A percentile compares a stretch with the other conserved stretches of the same genome.
Conservation (phyloP, 2,888 invertebrate species). For the Coleophora deauratella region DNA sequence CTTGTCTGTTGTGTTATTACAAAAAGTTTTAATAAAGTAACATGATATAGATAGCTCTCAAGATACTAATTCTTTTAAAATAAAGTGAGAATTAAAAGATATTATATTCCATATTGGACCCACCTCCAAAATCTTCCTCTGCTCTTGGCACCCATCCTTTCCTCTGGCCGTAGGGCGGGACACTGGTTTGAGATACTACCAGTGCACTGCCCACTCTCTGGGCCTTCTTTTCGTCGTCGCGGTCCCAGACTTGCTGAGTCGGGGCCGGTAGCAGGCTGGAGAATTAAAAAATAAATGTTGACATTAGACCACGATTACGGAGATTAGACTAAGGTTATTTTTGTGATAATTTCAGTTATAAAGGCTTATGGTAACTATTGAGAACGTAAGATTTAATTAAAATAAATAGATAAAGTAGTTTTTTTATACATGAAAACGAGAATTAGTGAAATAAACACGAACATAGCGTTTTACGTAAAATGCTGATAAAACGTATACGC, state of each 20-base stretch:
- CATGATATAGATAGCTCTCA: too few relatives aligned
- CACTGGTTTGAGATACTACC: constrained; percentile 85
- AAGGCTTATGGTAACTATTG: too few relatives aligned
- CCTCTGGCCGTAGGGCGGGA: constrained; percentile 96
- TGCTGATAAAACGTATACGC: too few relatives aligned
- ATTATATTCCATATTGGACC: constrained; percentile 2
- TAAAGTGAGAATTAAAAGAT: too few relatives aligned
- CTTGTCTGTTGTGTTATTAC: too few relatives aligned
- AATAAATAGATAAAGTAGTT: too few relatives aligned
- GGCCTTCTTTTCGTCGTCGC: constrained; percentile 83
- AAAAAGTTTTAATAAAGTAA: too few relatives aligned
- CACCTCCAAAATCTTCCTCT: constrained; percentile 80
- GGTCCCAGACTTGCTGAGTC: constrained; percentile 89
- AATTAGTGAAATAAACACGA: too few relatives aligned
- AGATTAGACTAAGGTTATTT: not conserved
- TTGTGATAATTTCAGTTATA: not conserved
- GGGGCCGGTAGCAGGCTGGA: constrained; percentile 90
- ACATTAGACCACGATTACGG: not conserved
- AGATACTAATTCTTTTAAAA: too few relatives aligned
- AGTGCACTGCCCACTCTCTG: constrained; percentile 76
- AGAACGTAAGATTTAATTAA: too few relatives aligned
- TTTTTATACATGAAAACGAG: too few relatives aligned
- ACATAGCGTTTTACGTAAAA: too few relatives aligned
- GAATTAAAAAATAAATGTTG: constrained; percentile 11
- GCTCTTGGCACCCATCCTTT: constrained; percentile 94